A percentile compares a stretch with the other conserved stretches of the same genome.
phyloP scores from a whole-genome alignment of 2,888 invertebrate species.

The Thymelicus sylvestris region DNA sequence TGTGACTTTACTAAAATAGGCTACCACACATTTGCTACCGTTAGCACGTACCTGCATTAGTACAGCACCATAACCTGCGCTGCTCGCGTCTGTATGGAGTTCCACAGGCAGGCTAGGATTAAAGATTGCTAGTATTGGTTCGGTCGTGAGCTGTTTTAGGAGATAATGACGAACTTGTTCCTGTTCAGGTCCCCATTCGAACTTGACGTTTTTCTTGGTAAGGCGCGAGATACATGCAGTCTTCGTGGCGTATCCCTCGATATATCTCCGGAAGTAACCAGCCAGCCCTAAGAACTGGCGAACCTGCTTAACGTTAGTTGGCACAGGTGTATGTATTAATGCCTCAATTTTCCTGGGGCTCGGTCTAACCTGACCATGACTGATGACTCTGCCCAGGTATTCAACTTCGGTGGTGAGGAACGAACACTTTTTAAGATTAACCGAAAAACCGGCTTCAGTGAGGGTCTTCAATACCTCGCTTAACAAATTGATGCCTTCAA shows the following conservation, averaged over 20 bases:
- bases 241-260: not conserved
- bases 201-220: not conserved
- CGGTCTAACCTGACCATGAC: constrained; percentile 18
- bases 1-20: constrained; percentile 33
- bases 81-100: constrained; percentile 13
- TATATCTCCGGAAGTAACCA: constrained; percentile 15
- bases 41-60: not conserved
- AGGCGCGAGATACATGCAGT: constrained; percentile 8
- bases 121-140: constrained; percentile 9
- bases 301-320: constrained; percentile 4
- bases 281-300: constrained; percentile 2
- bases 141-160: not conserved
- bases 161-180: not conserved
- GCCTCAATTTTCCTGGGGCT: constrained; percentile 2
- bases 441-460: constrained; percentile 8
- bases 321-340: not conserved
- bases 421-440: constrained; percentile 2
- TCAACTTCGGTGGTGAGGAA: constrained; percentile 1
- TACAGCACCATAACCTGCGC: not conserved
- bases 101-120: constrained; percentile 1
- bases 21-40: not conserved
- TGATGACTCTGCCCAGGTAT: not conserved
- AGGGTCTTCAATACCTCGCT: not conserved
- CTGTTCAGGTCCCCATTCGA: constrained; percentile 8
- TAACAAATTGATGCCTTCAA: not conserved